Base-by-base conservation (phyloP, 2,113 vertebrate genomes). In the Scartelaos histophorus region DNA sequence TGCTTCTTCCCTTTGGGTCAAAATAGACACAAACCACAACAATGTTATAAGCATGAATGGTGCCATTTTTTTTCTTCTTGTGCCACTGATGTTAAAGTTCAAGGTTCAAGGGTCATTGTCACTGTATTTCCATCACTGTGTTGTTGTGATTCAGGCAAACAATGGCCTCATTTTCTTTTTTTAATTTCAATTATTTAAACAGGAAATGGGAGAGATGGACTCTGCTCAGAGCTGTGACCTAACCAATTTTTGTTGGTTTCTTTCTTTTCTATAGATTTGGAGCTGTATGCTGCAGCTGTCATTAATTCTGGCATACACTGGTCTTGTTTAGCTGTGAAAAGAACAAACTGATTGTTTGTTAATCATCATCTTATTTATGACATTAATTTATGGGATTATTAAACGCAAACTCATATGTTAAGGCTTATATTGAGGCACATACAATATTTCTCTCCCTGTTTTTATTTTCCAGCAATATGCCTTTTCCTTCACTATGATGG, bases 301-400 rank as follows among this genome's bases (percentile, higher is more conserved):
- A 74, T 67, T 83, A 73, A 74, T 69, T 82, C 69, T 74, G 76
- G 69, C 84, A 85, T 86, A 91, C 91, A 91, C 91, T 92, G 90
- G 91, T 91, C 71, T 91, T 90, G 67, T 86, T 87, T 87, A 83
- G 89, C 87, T 92, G 90, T 92, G 90, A 90, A 90, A 76, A 85
- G 87, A 92, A 89, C 88, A 58, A 89, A 89, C 82, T 70, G 64
- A 65, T 85, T 92, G 85, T 88, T 91, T 82, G 76, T 88, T 76
- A 87, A 87, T 90, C 85, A 84, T 89, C 56, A 84, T 66, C 70
- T 90, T 92, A 91, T 92, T 92, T 91, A 91, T 92, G 71, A 87
- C 64, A 71, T 87, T 91, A 90, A 92, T 90, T 92, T 92, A 92
- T 92, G 84, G 82, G 87, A 84, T 86, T 86, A 68, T 79, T 71